Evolutionary conservation across 2,113 vertebrate genomes (phyloP).

Genomic region (Eidolon helvum): DNA sequence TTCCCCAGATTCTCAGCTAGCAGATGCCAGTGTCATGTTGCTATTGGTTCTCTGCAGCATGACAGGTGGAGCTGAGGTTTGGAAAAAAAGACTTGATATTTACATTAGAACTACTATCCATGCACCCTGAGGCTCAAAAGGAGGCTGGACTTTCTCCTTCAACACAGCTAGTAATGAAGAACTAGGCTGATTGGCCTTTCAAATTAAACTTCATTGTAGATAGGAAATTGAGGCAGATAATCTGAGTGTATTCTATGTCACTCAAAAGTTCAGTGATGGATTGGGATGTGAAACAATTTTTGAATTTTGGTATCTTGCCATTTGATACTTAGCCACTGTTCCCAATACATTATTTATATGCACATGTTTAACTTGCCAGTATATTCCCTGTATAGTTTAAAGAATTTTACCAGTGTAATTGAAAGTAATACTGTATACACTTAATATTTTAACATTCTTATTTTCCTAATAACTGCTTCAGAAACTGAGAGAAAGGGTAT

Average conservation of each 20-base stretch:
- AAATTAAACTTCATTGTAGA: not conserved
- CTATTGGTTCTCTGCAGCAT: not conserved
- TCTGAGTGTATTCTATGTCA: rapidly evolving
- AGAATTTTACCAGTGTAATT: not conserved
- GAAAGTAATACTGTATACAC: not conserved
- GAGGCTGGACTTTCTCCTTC: not conserved
- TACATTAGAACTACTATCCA: not conserved
- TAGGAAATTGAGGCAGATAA: not conserved
- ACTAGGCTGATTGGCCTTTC: not conserved
- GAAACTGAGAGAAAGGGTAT: not conserved
- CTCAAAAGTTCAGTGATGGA: not conserved
- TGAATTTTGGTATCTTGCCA: not conserved
- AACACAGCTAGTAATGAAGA: not conserved
- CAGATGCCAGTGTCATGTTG: not conserved
- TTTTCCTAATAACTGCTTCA: not conserved
- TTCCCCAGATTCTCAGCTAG: not conserved
- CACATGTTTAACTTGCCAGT: not conserved
- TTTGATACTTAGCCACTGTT: not conserved
- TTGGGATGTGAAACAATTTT: not conserved
- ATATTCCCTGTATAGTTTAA: not conserved
- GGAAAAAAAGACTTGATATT: not conserved
- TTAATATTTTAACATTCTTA: not conserved
- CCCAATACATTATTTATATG: not conserved
- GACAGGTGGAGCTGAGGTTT: not conserved
- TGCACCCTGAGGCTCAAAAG: not conserved